phyloP scores from a whole-genome alignment of 2,888 invertebrate species.

The Trissolcus brochymenae region DNA sequence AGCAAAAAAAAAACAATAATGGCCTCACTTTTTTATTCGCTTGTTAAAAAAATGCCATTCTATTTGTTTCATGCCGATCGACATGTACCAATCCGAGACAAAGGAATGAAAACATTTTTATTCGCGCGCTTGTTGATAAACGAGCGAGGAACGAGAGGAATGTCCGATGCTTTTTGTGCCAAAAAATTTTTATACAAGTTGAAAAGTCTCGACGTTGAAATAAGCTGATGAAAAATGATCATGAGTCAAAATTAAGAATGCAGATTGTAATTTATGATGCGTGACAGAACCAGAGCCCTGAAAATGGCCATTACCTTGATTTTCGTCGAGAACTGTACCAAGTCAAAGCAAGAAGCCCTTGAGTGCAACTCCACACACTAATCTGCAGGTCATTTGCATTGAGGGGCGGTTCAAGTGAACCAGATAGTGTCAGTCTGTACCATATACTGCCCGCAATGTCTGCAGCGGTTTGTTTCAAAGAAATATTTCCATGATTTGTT shows the following conservation, averaged over 20 bases:
- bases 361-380: conserved; percentile 60
- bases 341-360: conserved; percentile 66
- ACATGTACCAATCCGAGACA: neutral
- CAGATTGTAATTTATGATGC: conserved; percentile 31
- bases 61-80: neutral
- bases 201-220: too few relatives aligned
- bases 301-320: conserved; percentile 62
- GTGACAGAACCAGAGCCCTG: conserved; percentile 49
- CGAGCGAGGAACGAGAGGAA: too few relatives aligned
- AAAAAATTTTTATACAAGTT: too few relatives aligned
- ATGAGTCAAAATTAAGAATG: too few relatives aligned
- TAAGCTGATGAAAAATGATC: too few relatives aligned
- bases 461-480: conserved; percentile 53
- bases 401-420: conserved; percentile 57
- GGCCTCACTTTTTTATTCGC: too few relatives aligned
- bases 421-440: conserved; percentile 34
- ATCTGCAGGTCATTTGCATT: conserved; percentile 67
- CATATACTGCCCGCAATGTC: conserved; percentile 48
- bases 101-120: too few relatives aligned
- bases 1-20: too few relatives aligned
- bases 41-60: neutral
- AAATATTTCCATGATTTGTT: conserved; percentile 37
- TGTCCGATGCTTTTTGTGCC: too few relatives aligned
- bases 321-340: conserved; percentile 60
- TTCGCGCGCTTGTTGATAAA: too few relatives aligned